A percentile compares a stretch with the other conserved stretches of the same genome.
Evolutionary conservation across 2,113 vertebrate species (phyloP).

Genomic region (Plestiodon gilberti): DNA sequence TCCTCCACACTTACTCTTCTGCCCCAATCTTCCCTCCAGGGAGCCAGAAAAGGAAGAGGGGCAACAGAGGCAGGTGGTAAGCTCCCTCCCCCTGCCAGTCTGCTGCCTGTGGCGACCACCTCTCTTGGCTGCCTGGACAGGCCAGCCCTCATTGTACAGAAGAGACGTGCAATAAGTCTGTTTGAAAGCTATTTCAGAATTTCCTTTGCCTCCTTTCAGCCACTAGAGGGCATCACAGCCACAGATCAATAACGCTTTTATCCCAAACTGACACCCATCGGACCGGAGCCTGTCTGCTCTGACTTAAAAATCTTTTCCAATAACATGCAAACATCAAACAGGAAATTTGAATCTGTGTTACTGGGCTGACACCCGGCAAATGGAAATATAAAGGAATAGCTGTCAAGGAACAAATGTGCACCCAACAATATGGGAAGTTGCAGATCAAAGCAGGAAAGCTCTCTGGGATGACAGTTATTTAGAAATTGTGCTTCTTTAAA

Average conservation of each 20-base stretch:
- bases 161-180: too few species aligned
- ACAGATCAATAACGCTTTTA: neutral
- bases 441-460: neutral
- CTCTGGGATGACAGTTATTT: neutral
- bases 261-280: too few species aligned
- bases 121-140: too few species aligned
- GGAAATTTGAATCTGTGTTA: slow-evolving; percentile 36
- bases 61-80: neutral
- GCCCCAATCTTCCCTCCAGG: too few species aligned
- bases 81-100: neutral
- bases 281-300: neutral
- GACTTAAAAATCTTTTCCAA: slow-evolving; percentile 32
- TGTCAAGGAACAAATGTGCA: slow-evolving; percentile 48
- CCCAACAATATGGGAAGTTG: neutral
- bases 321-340: slow-evolving; percentile 60
- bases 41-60: too few species aligned
- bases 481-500: neutral
- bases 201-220: neutral
- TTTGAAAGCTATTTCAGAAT: too few species aligned
- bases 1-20: too few species aligned
- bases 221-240: slow-evolving; percentile 14
- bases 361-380: slow-evolving; percentile 62
- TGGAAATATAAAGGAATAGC: slow-evolving; percentile 58
- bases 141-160: too few species aligned
- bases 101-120: too few species aligned